Evolutionary conservation across 2,113 vertebrate species (phyloP), one percentile per base, ranked within the genome.

Genomic region (Syrmaticus mikado): DNA sequence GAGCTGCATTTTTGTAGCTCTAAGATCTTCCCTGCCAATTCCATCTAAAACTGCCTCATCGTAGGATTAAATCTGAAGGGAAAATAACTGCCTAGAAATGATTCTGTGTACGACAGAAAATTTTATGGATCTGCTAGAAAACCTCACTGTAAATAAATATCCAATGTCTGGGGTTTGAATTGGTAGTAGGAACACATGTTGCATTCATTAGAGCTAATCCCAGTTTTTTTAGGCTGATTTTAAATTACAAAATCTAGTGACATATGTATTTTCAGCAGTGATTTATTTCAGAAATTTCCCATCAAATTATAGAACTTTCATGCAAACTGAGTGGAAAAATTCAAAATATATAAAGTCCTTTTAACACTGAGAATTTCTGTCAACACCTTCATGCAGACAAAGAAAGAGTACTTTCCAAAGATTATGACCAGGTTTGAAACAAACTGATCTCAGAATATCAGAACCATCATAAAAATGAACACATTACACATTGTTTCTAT

Each of bases 61-160:
- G 64, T 46, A 61, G 65, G 76, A 73, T 91, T 91, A 65, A 85
- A 91, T 27, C n/a, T 70, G 80, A 91, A 83, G 79, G 32, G 43
- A 85, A 77, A 88, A 89, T 52, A 85, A 84, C 77, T 93, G 73
- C 85, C 83, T 85, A 27, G 52, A 22, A 90, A 83, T 92, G 85
- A 67, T 22, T 85, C 65, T 38, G 60, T 27, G 50, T 52, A 8
- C 52, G 77, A 68, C 82, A 57, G 8, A 74, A 55, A 72, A 81
- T 78, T 87, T 85, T 77, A 55, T 70, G 91, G 92, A 2, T 61
- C 76, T 92, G 57, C 73, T 94, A 48, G 50, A 85, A 92, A 94
- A 85, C 72, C 72, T 68, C 61, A 36, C n/a, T 78, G 32, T 77
- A 74, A 93, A 95, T 94, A 83, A 89, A 80, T 53, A 89, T 13